A percentile compares a stretch with the other conserved stretches of the same genome.
These are phyloP conservation scores for Cavia aperea DNA, from an alignment of 2,113 vertebrate genomes.

Conservation along the genomic window DNA sequence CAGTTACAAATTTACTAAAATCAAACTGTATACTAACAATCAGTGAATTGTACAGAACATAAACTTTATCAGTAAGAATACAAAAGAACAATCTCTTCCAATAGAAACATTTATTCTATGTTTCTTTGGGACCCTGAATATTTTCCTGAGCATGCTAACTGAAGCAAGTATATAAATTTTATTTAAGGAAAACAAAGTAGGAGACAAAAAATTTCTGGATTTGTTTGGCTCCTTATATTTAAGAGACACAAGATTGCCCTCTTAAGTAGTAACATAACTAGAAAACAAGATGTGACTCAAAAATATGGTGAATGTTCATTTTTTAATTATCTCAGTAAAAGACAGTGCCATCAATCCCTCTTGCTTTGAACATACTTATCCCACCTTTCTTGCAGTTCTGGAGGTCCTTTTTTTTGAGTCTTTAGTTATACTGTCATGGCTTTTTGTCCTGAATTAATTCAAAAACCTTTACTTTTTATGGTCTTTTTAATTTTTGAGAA, in stretches of 20 bases:
- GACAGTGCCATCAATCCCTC: background rate
- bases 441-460: background rate
- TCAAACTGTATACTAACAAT: background rate
- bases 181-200: background rate
- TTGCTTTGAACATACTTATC: background rate
- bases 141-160: background rate
- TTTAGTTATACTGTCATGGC: background rate
- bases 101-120: background rate
- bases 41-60: background rate
- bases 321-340: background rate
- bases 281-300: background rate
- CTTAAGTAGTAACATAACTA: background rate
- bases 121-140: background rate
- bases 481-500: background rate
- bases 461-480: background rate
- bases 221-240: background rate
- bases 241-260: conserved; percentile 11
- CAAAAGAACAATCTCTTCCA: background rate
- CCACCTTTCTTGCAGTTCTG: background rate
- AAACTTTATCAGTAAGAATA: background rate
- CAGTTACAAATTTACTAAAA: background rate
- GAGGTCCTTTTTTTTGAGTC: background rate
- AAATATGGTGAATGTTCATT: background rate
- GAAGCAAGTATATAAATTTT: background rate
- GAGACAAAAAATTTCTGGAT: background rate